These are phyloP conservation scores for Ptychodera flava DNA, from an alignment of 35 echinoderm and acorn worm species.

Conservation along the genomic window DNA sequence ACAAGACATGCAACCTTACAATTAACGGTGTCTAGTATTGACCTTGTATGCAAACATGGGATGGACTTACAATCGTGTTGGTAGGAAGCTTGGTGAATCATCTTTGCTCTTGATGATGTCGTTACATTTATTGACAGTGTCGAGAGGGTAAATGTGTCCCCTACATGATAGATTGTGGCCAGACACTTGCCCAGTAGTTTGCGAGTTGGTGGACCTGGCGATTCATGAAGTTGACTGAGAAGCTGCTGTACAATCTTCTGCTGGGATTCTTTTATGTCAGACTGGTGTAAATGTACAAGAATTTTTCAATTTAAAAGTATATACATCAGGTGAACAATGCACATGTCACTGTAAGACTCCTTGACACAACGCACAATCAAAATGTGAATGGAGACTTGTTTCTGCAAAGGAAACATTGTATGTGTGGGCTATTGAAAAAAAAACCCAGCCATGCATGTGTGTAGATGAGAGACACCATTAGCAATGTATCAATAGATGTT, in stretches of 20 bases:
- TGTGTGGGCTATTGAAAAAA: no score
- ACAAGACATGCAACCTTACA: no score
- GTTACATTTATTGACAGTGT: conserved; percentile 85
- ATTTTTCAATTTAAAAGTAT: no score
- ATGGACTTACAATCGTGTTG: conserved; percentile 80
- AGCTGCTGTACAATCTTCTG: conserved; percentile 75
- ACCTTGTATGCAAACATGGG: neutral
- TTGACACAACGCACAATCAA: no score
- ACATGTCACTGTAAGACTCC: no score
- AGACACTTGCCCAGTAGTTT: conserved; percentile 85
- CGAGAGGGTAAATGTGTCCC: conserved; percentile 71
- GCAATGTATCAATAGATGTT: no score
- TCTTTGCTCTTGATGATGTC: conserved; percentile 99
- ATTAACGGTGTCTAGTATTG: no score
- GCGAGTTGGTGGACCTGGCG: conserved; percentile 86
- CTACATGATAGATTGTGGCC: conserved; percentile 72
- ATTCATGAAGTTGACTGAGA: conserved; percentile 66
- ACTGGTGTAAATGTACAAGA: conserved; percentile 40
- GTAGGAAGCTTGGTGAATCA: conserved; percentile 97
- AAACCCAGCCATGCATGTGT: no score
- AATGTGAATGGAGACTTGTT: no score
- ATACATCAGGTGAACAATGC: no score
- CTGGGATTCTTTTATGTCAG: conserved; percentile 93
- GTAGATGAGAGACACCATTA: no score
- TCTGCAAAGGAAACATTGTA: no score